Conservation (phyloP, 2,113 vertebrate genomes). For the Sylvia atricapilla region DNA sequence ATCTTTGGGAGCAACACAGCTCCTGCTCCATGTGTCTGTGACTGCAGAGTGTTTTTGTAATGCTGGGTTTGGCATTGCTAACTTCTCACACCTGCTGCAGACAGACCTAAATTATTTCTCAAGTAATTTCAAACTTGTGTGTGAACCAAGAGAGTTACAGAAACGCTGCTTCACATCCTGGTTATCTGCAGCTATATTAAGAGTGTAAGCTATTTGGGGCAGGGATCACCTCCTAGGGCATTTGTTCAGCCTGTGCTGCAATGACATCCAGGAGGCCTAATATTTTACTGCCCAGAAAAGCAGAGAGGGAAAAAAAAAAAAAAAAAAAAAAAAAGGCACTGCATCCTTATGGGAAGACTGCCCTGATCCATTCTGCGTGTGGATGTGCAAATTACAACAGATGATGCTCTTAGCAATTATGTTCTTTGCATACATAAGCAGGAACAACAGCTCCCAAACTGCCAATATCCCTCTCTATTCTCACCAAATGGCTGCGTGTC, state of each 20-base stretch:
- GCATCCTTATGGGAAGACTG: conserved; percentile 22
- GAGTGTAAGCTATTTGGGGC: neutral
- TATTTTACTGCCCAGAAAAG: neutral
- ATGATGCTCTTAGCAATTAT: conserved; percentile 76
- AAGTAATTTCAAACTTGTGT: neutral
- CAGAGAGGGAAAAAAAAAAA: neutral
- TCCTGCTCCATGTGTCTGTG: neutral
- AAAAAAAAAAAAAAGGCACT: neutral
- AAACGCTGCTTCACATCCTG: neutral
- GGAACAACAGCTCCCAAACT: conserved; percentile 75
- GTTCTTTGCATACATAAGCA: conserved; percentile 77
- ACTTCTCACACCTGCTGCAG: neutral
- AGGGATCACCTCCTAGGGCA: neutral
- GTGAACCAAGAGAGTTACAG: neutral
- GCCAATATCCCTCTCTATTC: conserved; percentile 71
- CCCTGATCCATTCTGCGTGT: conserved; percentile 49
- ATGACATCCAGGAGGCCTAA: neutral
- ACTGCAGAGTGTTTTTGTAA: neutral
- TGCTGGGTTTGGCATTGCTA: neutral
- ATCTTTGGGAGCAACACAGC: neutral
- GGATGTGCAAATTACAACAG: conserved; percentile 75
- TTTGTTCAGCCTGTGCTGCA: neutral
- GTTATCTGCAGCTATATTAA: neutral
- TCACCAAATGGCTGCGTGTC: conserved; percentile 62
- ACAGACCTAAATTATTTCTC: neutral